Evolutionary conservation across 2,888 invertebrate genomes (phyloP), one percentile per base, ranked within the genome.

Genomic region (Cyaniris semiargus): DNA sequence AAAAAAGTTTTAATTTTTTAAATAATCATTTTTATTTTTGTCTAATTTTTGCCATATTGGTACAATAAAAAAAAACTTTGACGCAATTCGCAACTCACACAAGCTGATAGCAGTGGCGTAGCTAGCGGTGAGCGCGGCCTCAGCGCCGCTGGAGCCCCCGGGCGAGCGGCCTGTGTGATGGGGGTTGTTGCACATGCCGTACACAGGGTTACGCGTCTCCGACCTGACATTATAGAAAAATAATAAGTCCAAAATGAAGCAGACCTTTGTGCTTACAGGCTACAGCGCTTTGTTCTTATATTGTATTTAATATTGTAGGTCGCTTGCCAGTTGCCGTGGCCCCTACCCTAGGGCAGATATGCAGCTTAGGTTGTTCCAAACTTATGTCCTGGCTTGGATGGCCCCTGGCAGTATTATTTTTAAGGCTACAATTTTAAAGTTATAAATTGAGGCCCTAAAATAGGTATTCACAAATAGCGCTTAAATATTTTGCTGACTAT

Each of bases 141-240:
- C 98, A 0, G 97, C 98, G 27, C 99, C 99, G 77, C 98, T 98
- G 77, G 98, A 99, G 6, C 99, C 99, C 0, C 99, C 99, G 0
- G 97, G 96, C 2, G 96, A 97, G 78, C 98, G 94, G 0, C 97
- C 96, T 0, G 96, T 95, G 88, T 99, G 96, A 85, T 99, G 99
- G 0, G 99, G 98, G 94, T 99, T 99, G 82, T 95, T 96, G 0
- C 99, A 98, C 86, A 96, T 95, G 0, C 99, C 99, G 86, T 97
- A 97, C 18, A 99, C 90, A 34, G 96, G 96, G 90, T 99, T 99
- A 77, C 97, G 95, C 0, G 98, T 96, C 89, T 99, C 99, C 87
- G 95, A 96, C 96, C 94, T 94, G 81, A 0, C 66, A 76, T 23
- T 8, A 76, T 15, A 31, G 5, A 5, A 21, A 5, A 38, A 44